Evolutionary conservation across 2,888 invertebrate species (phyloP).

Genomic region (Clunio marinus): DNA sequence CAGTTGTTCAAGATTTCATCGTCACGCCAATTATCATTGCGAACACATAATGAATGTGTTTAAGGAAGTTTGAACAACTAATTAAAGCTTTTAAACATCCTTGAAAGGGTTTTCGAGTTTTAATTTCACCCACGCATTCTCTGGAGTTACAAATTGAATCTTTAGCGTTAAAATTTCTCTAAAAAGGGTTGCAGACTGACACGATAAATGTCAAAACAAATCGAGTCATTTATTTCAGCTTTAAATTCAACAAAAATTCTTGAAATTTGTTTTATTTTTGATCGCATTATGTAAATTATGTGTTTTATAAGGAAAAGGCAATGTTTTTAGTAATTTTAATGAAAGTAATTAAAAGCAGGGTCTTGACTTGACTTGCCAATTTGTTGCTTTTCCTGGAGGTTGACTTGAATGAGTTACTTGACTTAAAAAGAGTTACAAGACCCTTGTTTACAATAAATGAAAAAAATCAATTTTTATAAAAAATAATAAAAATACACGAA

Average conservation of each 20-base stretch:
- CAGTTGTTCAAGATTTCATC: not conserved
- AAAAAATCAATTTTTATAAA: too few relatives aligned
- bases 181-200: not conserved
- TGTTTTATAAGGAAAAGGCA: too few relatives aligned
- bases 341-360: too few relatives aligned
- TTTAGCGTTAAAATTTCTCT: not conserved
- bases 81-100: slow-evolving; percentile 14
- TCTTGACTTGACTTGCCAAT: too few relatives aligned
- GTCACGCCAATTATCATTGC: slow-evolving; percentile 34
- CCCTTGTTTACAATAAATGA: too few relatives aligned
- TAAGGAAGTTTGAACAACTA: slow-evolving; percentile 16
- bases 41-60: slow-evolving; percentile 15
- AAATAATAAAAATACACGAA: too few relatives aligned
- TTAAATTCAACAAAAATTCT: not conserved
- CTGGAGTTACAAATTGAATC: slow-evolving; percentile 25
- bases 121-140: not conserved
- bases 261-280: not conserved
- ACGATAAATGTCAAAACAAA: slow-evolving; percentile 30
- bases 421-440: too few relatives aligned
- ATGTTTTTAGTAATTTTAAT: too few relatives aligned
- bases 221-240: slow-evolving; percentile 26
- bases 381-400: too few relatives aligned
- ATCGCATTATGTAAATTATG: too few relatives aligned
- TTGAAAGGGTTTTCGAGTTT: not conserved
- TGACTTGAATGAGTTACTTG: too few relatives aligned